Conservation (phyloP, 2,797 vertebrate genomes). For the Melanotaenia nigrans region DNA sequence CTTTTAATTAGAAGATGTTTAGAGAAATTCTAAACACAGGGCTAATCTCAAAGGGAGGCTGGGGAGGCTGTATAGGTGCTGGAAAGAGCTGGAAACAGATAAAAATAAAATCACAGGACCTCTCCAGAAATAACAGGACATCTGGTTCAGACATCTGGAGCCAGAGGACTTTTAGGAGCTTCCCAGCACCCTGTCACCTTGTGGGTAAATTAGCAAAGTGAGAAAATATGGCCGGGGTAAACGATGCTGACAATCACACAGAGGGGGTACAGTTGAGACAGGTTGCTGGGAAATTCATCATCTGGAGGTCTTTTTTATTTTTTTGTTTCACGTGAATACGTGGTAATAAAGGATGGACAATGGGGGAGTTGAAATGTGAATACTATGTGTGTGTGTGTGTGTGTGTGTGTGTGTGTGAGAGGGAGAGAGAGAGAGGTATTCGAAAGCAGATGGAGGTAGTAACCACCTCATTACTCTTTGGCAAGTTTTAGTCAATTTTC, state of each 20-base stretch:
- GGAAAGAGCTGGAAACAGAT: constrained; percentile 69
- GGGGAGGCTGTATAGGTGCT: constrained; percentile 59
- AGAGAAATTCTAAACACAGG: constrained; percentile 31
- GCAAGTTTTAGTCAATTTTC: constrained; percentile 35
- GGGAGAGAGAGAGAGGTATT: constrained; percentile 6
- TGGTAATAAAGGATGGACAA: constrained; percentile 50
- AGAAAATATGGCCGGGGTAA: constrained; percentile 83
- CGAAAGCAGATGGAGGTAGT: constrained; percentile 31
- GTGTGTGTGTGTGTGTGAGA: background rate
- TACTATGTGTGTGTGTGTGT: background rate
- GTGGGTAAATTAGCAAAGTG: constrained; percentile 83
- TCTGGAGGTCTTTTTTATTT: constrained; percentile 62
- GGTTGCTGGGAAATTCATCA: constrained; percentile 68
- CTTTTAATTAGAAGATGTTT: constrained; percentile 58
- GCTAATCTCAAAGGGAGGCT: constrained; percentile 42
- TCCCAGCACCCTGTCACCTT: constrained; percentile 83
- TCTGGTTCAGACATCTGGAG: constrained; percentile 86
- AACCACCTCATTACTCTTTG: constrained; percentile 48
- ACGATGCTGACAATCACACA: constrained; percentile 82
- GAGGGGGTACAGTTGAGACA: constrained; percentile 71
- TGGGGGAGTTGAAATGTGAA: constrained; percentile 38
- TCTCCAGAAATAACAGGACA: constrained; percentile 83
- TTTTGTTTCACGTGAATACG: constrained; percentile 63
- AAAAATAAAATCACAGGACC: constrained; percentile 74
- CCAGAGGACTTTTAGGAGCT: constrained; percentile 80